Evolutionary conservation across 1,140 invertebrate species (phyloP), one percentile per base, ranked within the genome.

Genomic region (Magallana angulata): DNA sequence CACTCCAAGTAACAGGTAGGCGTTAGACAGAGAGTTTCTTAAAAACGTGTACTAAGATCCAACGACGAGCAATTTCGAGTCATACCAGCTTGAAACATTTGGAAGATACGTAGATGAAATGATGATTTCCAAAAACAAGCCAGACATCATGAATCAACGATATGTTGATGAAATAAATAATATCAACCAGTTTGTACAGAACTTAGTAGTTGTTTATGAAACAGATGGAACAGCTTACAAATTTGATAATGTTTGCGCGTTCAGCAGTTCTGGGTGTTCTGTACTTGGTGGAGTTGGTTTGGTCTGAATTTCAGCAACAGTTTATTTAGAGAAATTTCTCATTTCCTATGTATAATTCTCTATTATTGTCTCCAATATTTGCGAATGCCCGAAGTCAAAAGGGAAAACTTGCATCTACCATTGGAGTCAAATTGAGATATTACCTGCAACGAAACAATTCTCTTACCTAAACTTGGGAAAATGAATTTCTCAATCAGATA

Each of bases 1-100:
- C 62, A 88, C 87, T 1, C 87, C 87, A 18, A 83, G 18, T 3
- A 88, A 85, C 16, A 88, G 82, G n/a, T 68, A 84, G 56, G 82
- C 87, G 14, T 36, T 80, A 68, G 87, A 88, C 57, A 30, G 30
- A 11, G 48, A 80, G 48, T 56, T 56, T 18, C 18, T 88, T 9
- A 76, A 80, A 30, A 14, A 48, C 0, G 30, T 85, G 36, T 85
- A 59, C 57, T 83, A 68, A 1, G 87, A 88, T 14, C 57, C 56
- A 56, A 62, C n/a, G 4, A n/a, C 76, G 7, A 16, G 30, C 11
- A 85, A 84, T 24, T 88, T 88, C 36, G 71, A 60, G 16, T 80
- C 57, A 1, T 83, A 88, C 62, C 58, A 60, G 11, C 30, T 85
- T 4, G 1, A 11, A 4, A 60, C 59, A 59, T 7, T 80, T 14